Conservation (phyloP, 1,140 invertebrate genomes). For the Lepidostoma basale region DNA sequence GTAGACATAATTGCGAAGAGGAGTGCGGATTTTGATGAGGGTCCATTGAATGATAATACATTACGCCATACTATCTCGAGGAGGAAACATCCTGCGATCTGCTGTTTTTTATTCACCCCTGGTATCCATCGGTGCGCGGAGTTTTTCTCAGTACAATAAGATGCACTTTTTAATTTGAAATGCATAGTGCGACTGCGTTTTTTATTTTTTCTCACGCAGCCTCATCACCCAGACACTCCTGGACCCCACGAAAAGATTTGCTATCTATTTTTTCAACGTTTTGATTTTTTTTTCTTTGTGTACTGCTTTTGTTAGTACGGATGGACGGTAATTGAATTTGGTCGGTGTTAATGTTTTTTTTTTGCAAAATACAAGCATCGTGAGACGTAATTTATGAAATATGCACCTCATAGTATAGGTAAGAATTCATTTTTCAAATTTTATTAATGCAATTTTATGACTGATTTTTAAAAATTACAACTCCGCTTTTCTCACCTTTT, state of each 20-base stretch:
- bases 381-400: not conserved
- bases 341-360: not conserved
- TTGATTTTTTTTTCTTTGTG: slow-evolving; percentile 17
- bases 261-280: slow-evolving; percentile 33
- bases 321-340: slow-evolving; percentile 9
- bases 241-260: slow-evolving; percentile 5
- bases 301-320: not conserved
- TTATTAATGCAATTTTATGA: no score
- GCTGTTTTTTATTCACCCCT: slow-evolving; percentile 22
- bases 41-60: slow-evolving; percentile 24
- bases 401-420: no score
- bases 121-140: not conserved
- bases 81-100: slow-evolving; percentile 29
- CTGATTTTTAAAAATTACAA: no score
- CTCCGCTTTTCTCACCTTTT: no score
- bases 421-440: no score
- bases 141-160: slow-evolving; percentile 18
- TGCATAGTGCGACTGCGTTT: slow-evolving; percentile 42
- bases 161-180: slow-evolving; percentile 43
- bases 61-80: slow-evolving; percentile 17
- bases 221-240: not conserved
- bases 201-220: slow-evolving; percentile 44
- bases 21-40: slow-evolving; percentile 6
- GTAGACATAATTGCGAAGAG: slow-evolving; percentile 38
- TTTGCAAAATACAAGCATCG: not conserved